phyloP scores from a whole-genome alignment of 2,888 invertebrate species.

The Octonoba sinensis region DNA sequence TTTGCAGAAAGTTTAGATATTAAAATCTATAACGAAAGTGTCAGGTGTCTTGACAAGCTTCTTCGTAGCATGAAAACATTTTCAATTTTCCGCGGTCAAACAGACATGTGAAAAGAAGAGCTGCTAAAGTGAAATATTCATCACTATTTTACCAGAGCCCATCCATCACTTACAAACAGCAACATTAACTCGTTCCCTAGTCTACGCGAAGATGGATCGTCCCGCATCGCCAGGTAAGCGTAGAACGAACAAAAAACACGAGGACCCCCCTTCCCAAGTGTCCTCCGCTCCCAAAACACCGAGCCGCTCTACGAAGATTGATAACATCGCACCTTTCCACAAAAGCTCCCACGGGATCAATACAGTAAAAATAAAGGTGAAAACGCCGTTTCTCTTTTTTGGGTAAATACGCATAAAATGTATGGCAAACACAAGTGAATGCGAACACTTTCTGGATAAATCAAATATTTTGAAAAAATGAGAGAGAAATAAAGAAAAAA shows the following conservation, averaged over 20 bases:
- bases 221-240: conserved; percentile 48
- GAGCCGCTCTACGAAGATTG: conserved; percentile 9
- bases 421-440: too few relatives aligned
- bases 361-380: conserved; percentile 2
- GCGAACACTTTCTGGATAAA: too few relatives aligned
- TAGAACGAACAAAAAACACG: conserved; percentile 46
- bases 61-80: too few relatives aligned
- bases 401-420: background rate
- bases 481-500: too few relatives aligned
- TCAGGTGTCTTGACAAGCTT: too few relatives aligned
- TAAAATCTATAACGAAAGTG: too few relatives aligned
- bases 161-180: conserved; percentile 33
- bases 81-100: too few relatives aligned
- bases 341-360: conserved; percentile 34
- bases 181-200: conserved; percentile 31
- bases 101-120: too few relatives aligned
- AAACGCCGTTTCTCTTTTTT: conserved; percentile 29
- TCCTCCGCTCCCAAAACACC: conserved; percentile 8
- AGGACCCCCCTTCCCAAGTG: conserved; percentile 28
- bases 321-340: conserved; percentile 21
- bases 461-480: too few relatives aligned
- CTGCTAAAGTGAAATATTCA: conserved; percentile 49
- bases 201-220: conserved; percentile 40
- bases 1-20: too few relatives aligned
- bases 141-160: conserved; percentile 32